Conservation (phyloP, 2,888 invertebrate species). For the Parapristionchus giblindavisi region DNA sequence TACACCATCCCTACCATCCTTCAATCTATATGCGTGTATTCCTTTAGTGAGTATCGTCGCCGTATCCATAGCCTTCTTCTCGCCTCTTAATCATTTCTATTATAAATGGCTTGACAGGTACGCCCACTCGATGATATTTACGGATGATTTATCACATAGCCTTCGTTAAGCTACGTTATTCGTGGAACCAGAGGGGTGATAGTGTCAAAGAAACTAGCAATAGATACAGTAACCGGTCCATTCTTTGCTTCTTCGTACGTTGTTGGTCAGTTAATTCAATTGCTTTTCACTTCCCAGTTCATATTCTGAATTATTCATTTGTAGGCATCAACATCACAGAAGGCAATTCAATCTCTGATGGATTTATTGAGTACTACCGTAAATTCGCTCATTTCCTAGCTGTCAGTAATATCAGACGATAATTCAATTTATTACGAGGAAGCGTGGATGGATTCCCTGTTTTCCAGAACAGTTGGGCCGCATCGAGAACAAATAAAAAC, state of each 20-base stretch:
- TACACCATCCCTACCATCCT: not conserved
- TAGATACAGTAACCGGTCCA: conserved; percentile 18
- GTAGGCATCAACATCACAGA: conserved; percentile 33
- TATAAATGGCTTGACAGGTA: conserved; percentile 33
- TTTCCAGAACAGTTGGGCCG: not conserved
- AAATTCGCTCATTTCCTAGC: conserved; percentile 21
- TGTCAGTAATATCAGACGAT: conserved; percentile 13
- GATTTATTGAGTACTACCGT: conserved; percentile 5
- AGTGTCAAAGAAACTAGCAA: conserved; percentile 14
- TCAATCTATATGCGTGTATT: not conserved
- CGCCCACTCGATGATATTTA: not conserved
- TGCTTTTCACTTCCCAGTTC: not conserved
- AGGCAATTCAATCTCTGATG: conserved; percentile 11
- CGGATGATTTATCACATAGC: not conserved
- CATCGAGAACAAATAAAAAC: not conserved
- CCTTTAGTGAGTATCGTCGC: conserved; percentile 17
- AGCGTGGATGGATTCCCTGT: not conserved
- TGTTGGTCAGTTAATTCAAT: conserved; percentile 10
- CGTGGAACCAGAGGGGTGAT: conserved; percentile 10
- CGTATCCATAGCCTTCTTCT: not conserved
- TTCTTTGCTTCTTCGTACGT: conserved; percentile 26
- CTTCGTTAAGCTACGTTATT: not conserved
- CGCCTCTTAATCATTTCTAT: conserved; percentile 35
- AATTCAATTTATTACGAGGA: no score
- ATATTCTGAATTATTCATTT: conserved; percentile 18